These are phyloP conservation scores for Mystacornis crossleyi DNA, from an alignment of 2,113 vertebrate species.

Conservation along the genomic window DNA sequence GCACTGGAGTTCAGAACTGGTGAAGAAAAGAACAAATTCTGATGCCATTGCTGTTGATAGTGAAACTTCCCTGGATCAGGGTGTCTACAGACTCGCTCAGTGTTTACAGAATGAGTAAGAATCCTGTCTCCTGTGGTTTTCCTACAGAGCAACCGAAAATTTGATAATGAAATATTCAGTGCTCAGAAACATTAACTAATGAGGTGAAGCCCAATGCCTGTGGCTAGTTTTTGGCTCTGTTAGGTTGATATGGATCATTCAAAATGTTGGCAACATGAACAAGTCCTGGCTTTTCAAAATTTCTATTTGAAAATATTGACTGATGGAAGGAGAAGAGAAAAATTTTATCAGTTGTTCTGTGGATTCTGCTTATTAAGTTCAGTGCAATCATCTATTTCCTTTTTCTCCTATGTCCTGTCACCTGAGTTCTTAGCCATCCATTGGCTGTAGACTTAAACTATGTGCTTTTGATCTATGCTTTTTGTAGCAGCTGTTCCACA, in stretches of 20 bases:
- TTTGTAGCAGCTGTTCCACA: not conserved
- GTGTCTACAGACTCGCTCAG: not conserved
- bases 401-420: not conserved
- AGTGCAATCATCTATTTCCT: not conserved
- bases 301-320: not conserved
- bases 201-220: not conserved
- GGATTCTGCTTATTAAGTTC: not conserved
- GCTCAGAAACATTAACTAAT: not conserved
- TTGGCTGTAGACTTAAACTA: not conserved
- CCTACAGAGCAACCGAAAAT: not conserved
- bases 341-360: not conserved
- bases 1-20: not conserved
- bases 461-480: not conserved
- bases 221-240: not conserved
- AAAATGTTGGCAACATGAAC: not conserved
- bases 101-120: not conserved
- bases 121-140: not conserved
- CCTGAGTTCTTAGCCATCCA: not conserved
- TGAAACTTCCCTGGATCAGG: not conserved
- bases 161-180: not conserved
- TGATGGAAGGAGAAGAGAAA: not conserved
- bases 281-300: not conserved
- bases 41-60: rapidly evolving
- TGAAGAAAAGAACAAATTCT: not conserved
- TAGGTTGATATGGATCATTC: not conserved